Percentiles rank a stretch among this genome's conserved stretches.
phyloP scores from a whole-genome alignment of 1,140 invertebrate genomes.

The Radopholus similis region DNA sequence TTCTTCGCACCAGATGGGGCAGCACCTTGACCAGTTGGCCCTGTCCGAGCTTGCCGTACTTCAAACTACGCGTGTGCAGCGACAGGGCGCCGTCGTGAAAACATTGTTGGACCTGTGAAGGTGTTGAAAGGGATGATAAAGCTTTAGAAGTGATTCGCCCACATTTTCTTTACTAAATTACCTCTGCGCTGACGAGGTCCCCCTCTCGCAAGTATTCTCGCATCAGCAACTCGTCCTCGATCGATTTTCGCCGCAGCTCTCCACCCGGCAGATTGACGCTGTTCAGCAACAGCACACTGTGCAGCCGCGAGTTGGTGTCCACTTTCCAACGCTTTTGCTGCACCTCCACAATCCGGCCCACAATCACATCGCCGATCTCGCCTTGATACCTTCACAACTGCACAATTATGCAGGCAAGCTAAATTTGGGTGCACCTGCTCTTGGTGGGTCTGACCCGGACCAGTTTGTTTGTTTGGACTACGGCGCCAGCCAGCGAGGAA shows the following conservation, averaged over 20 bases:
- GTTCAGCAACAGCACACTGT: conserved; percentile 80
- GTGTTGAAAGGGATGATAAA: neutral
- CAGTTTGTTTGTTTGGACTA: conserved; percentile 89
- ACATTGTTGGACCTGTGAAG: conserved; percentile 80
- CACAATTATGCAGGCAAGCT: neutral
- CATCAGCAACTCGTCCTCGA: conserved; percentile 97
- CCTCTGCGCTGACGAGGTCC: conserved; percentile 80
- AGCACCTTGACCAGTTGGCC: conserved; percentile 85
- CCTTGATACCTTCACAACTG: conserved; percentile 65
- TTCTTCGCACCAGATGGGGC: conserved; percentile 82
- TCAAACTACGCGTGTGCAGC: conserved; percentile 88
- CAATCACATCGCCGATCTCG: conserved; percentile 92
- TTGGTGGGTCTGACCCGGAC: conserved; percentile 84
- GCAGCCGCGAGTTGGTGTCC: conserved; percentile 82
- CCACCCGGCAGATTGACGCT: conserved; percentile 94
- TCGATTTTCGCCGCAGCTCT: conserved; percentile 83
- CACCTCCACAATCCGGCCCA: conserved; percentile 85
- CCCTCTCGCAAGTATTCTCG: conserved; percentile 87
- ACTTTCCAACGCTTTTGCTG: conserved; percentile 86
- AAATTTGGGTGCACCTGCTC: conserved; percentile 65
- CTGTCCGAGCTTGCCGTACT: conserved; percentile 89
- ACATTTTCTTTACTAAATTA: conserved; percentile 15
- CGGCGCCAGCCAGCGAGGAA: conserved; percentile 85
- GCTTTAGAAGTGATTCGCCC: neutral
- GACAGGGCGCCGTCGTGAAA: conserved; percentile 85